Evolutionary conservation across 1,140 invertebrate species (phyloP), one percentile per base, ranked within the genome.

Genomic region (Formica selysi): DNA sequence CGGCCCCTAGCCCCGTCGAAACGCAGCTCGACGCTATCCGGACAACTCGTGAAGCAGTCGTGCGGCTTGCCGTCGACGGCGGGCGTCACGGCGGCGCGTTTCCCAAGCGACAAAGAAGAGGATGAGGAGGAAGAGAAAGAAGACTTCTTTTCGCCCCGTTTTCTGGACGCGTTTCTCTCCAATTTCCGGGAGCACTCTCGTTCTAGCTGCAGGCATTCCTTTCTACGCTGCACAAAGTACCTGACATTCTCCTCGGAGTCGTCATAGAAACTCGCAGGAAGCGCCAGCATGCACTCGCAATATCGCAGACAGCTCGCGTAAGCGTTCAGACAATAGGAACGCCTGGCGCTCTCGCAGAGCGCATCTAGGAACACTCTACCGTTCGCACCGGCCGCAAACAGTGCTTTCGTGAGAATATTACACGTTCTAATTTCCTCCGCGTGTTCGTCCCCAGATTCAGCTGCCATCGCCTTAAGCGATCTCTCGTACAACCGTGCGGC

Each of bases 21-120:
- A 13, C 71, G 86, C 16, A 93, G 57, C n/a, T 89, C 51, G 48
- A 95, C 62, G 6, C 92, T 90, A 86, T 95, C 91, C 7, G 93
- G 92, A 87, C 93, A 94, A 68, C 70, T 91, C 83, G 87, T 85
- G 10, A 95, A 85, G 59, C 85, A 79, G 22, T 86, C 64, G 62
- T 95, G 92, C 11, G n/a, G 26, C 85, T 91, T 92, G 41, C 93
- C 94, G 11, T 93, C 90, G 41, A 95, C 65, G 36, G 26, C 59
- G 13, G 94, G 93, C 38, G 87, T 64, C 26, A 26, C 36, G 36
- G 48, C n/a, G 22, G 26, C 26, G 13, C 13, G 22, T 16, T 67
- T 76, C 26, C 26, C 22, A 3, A 13, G 10, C 10, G 79, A 65
- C 78, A 38, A 29, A 62, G 74, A 76, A 62, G 36, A 61, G 59